Evolutionary conservation across 1,140 invertebrate genomes (phyloP).

Genomic region (Drosophila ironensis): DNA sequence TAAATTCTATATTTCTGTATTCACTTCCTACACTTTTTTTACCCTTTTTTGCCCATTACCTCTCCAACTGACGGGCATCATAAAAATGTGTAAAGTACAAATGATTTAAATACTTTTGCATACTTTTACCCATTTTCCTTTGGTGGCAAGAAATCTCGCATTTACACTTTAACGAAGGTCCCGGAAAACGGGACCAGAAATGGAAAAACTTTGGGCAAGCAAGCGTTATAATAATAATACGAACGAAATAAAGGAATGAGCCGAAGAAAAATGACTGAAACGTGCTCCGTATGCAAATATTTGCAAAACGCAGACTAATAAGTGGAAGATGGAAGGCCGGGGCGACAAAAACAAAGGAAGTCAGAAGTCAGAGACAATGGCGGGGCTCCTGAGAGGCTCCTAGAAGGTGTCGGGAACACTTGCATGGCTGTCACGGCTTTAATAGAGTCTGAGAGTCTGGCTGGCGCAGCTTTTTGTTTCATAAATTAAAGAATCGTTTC

Average conservation of each 20-base stretch:
- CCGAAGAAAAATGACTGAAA: constrained; percentile 69
- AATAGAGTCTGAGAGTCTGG: neutral
- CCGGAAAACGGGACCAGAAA: constrained; percentile 10
- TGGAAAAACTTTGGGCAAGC: constrained; percentile 5
- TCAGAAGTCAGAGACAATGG: constrained; percentile 19
- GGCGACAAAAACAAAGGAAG: constrained; percentile 24
- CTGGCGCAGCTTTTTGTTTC: constrained; percentile 20
- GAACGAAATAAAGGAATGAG: constrained; percentile 58
- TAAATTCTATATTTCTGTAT: neutral
- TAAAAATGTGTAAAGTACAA: constrained; percentile 17
- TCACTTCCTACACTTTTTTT: neutral
- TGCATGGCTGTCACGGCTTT: no score
- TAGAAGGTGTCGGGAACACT: constrained; percentile 19
- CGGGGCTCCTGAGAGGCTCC: constrained; percentile 2
- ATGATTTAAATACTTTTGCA: constrained; percentile 36
- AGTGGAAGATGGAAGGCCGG: constrained; percentile 45
- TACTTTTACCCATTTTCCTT: constrained; percentile 18
- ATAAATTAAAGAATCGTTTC: constrained; percentile 60
- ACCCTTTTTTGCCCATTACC: neutral
- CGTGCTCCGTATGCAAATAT: constrained; percentile 80
- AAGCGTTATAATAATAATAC: constrained; percentile 57
- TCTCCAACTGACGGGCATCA: constrained; percentile 7
- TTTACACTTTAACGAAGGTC: constrained; percentile 57
- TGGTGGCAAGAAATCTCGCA: constrained; percentile 72
- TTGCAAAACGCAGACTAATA: constrained; percentile 76